Evolutionary conservation across 2,888 invertebrate genomes (phyloP).

Genomic region (Phyllotreta cruciferae): DNA sequence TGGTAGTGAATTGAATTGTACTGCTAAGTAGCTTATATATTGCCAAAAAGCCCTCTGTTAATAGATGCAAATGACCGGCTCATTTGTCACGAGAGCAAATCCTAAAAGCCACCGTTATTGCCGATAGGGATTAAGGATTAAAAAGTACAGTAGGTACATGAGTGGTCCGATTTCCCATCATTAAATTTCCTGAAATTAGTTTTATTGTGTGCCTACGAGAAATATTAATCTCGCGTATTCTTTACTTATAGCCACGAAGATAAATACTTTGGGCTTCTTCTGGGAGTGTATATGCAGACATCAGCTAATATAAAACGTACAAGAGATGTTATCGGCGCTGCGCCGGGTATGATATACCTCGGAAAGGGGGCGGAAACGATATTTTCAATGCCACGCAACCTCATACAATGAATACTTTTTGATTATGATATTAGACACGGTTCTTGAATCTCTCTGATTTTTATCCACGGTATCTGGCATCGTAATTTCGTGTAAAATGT

Average conservation of each 20-base stretch:
- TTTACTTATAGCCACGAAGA: not conserved
- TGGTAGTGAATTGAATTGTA: slow-evolving; percentile 6
- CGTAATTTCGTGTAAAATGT: slow-evolving; percentile 17
- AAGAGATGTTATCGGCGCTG: slow-evolving; percentile 21
- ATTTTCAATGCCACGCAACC: slow-evolving; percentile 25
- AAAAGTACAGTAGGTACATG: not conserved
- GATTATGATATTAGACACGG: slow-evolving; percentile 26
- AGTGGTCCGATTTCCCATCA: no score
- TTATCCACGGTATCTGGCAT: slow-evolving; percentile 14
- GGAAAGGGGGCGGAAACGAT: slow-evolving; percentile 21
- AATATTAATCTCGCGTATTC: no score
- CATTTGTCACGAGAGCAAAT: slow-evolving; percentile 19
- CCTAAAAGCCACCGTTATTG: slow-evolving; percentile 16
- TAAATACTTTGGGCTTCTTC: slow-evolving; percentile 20
- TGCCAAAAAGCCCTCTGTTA: slow-evolving; percentile 6
- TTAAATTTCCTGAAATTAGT: no score
- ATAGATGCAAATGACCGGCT: slow-evolving; percentile 16
- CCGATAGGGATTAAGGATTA: slow-evolving; percentile 19
- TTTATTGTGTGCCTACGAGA: no score
- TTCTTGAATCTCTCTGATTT: slow-evolving; percentile 13
- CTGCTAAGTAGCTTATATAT: slow-evolving; percentile 7
- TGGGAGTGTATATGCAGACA: slow-evolving; percentile 25
- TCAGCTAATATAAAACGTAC: slow-evolving; percentile 25
- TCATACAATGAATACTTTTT: slow-evolving; percentile 22
- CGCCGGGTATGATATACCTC: slow-evolving; percentile 23